Conservation (phyloP, 2,113 vertebrate species). For the Nothocercus nigrocapillus region DNA sequence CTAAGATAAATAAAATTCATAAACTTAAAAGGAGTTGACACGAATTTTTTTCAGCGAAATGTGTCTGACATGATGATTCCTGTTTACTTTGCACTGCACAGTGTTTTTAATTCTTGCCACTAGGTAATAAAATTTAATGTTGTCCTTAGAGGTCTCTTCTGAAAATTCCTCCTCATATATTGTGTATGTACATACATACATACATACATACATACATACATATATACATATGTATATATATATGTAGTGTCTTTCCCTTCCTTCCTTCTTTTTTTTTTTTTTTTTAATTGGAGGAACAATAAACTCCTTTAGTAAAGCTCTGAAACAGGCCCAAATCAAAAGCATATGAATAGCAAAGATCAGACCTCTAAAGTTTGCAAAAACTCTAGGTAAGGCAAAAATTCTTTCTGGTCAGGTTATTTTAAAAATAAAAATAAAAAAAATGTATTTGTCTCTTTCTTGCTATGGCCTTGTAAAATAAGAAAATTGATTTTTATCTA, state of each 20-base stretch:
- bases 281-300: slow-evolving; percentile 37
- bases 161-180: background rate
- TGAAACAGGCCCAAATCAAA: slow-evolving; percentile 13
- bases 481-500: background rate
- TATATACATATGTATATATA: background rate
- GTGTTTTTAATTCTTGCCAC: background rate
- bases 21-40: background rate
- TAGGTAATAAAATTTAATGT: background rate
- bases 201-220: too few species aligned
- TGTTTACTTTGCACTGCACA: background rate
- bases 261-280: background rate
- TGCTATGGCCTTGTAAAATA: background rate
- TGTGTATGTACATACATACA: too few species aligned
- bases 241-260: background rate
- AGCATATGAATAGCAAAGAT: background rate
- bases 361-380: slow-evolving; percentile 17
- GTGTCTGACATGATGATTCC: background rate
- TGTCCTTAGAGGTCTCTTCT: background rate
- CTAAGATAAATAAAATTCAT: background rate
- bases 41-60: background rate
- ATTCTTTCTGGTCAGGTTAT: slow-evolving; percentile 1
- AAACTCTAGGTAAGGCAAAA: slow-evolving; percentile 43
- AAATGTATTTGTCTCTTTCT: background rate
- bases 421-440: background rate
- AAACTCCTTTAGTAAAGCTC: slow-evolving; percentile 33